Conservation (phyloP, 1,140 invertebrate genomes). For the Macrobrachium nipponense region DNA sequence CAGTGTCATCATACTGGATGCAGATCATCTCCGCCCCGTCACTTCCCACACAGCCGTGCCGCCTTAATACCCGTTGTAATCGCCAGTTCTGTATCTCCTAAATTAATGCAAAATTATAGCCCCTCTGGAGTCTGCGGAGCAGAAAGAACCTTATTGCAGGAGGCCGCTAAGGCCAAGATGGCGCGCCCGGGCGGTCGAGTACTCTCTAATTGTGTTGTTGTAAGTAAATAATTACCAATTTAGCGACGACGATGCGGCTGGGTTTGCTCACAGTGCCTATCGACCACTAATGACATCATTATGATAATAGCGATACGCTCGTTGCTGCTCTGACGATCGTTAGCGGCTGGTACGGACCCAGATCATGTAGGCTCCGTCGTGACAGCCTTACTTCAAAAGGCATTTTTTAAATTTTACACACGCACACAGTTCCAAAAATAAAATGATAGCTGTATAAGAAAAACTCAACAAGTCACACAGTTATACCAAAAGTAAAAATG, state of each 20-base stretch:
- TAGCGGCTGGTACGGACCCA: too few species aligned
- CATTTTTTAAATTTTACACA: too few species aligned
- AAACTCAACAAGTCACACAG: too few species aligned
- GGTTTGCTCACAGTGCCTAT: slow-evolving; percentile 12
- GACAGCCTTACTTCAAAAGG: too few species aligned
- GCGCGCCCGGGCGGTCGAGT: background rate
- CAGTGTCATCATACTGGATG: too few species aligned
- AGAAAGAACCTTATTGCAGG: background rate
- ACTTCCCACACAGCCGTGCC: background rate
- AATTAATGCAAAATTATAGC: background rate
- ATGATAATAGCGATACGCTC: background rate
- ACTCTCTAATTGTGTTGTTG: slow-evolving; percentile 42
- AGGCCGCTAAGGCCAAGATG: background rate
- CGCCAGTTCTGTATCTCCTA: too few species aligned
- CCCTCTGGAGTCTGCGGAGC: background rate
- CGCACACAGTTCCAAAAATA: too few species aligned
- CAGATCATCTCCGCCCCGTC: background rate
- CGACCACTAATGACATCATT: slow-evolving; percentile 16
- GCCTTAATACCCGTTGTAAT: background rate
- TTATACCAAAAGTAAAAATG: too few species aligned
- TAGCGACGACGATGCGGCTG: background rate
- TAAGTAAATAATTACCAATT: slow-evolving; percentile 41
- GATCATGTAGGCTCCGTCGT: too few species aligned
- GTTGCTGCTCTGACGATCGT: too few species aligned
- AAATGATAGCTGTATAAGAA: too few species aligned